A percentile compares a stretch with the other conserved stretches of the same genome.
Evolutionary conservation across 2,888 invertebrate species (phyloP).

Genomic region (Pristionchus fissidentatus): DNA sequence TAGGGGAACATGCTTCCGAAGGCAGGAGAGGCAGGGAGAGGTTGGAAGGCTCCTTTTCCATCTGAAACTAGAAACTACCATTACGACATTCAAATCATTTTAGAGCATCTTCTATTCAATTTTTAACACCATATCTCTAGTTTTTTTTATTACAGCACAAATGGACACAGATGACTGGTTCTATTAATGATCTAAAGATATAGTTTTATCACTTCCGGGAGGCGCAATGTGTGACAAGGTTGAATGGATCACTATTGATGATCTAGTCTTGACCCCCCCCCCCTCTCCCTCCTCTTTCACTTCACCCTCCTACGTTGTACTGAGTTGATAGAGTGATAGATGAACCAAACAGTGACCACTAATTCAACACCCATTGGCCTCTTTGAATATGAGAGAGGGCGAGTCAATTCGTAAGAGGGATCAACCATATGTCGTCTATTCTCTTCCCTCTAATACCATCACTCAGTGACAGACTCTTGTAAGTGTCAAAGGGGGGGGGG

Average conservation of each 20-base stretch:
- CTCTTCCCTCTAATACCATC: constrained; percentile 32
- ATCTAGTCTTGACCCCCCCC: background rate
- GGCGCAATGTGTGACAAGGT: too few relatives aligned
- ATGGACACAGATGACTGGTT: too few relatives aligned
- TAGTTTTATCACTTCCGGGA: too few relatives aligned
- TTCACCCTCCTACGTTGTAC: background rate
- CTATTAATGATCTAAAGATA: too few relatives aligned
- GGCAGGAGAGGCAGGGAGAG: background rate
- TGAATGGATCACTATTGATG: too few relatives aligned
- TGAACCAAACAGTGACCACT: background rate
- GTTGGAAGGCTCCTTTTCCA: constrained; percentile 31
- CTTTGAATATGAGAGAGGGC: constrained; percentile 19
- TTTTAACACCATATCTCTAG: background rate
- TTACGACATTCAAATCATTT: background rate
- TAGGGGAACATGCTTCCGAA: background rate
- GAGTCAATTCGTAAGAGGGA: background rate
- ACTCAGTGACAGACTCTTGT: background rate
- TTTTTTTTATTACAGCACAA: too few relatives aligned
- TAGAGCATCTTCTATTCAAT: too few relatives aligned
- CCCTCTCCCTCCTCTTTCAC: background rate
- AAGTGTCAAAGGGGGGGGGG: constrained; percentile 25
- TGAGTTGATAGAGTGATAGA: constrained; percentile 35
- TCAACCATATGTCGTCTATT: constrained; percentile 18
- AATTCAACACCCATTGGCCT: constrained; percentile 6
- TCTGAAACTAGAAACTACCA: too few relatives aligned